phyloP scores from a whole-genome alignment of 2,113 vertebrate species.

The Orientallactaga bullata region DNA sequence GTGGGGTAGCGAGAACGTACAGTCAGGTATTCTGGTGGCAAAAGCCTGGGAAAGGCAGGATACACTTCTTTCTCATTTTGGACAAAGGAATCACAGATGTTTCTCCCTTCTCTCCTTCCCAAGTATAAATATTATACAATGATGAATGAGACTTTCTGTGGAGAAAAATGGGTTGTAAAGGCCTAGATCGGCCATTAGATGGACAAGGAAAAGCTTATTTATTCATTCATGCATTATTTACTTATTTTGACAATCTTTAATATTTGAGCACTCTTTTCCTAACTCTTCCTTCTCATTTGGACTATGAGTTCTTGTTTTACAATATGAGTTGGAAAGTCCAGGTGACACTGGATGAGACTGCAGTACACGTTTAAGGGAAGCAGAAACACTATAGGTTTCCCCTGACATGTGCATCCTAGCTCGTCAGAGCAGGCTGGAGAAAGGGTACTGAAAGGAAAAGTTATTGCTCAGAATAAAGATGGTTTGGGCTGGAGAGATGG shows the following conservation, averaged over 20 bases:
- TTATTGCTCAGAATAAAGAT: slow-evolving; percentile 44
- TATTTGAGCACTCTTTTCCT: background rate
- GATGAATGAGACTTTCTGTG: too few relatives aligned
- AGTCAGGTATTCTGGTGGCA: slow-evolving; percentile 36
- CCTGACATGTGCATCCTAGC: background rate
- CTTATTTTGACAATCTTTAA: slow-evolving; percentile 25
- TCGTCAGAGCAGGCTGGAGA: background rate
- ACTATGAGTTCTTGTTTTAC: background rate
- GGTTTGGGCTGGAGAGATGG: too few relatives aligned
- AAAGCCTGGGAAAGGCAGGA: slow-evolving; percentile 29
- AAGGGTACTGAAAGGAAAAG: background rate
- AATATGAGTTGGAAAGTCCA: background rate
- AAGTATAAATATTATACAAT: slow-evolving; percentile 18
- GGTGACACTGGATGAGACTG: background rate
- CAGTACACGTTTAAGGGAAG: slow-evolving; percentile 6
- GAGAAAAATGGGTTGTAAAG: slow-evolving; percentile 36
- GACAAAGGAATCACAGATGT: background rate
- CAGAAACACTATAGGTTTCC: background rate
- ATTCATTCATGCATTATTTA: too few relatives aligned
- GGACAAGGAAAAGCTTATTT: background rate
- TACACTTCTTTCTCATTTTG: slow-evolving; percentile 4
- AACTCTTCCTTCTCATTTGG: slow-evolving; percentile 10
- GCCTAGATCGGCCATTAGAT: background rate
- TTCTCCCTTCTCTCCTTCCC: slow-evolving; percentile 8
- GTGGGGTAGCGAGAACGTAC: background rate